Evolutionary conservation across 2,797 vertebrate species (phyloP).

Genomic region (Emys orbicularis): DNA sequence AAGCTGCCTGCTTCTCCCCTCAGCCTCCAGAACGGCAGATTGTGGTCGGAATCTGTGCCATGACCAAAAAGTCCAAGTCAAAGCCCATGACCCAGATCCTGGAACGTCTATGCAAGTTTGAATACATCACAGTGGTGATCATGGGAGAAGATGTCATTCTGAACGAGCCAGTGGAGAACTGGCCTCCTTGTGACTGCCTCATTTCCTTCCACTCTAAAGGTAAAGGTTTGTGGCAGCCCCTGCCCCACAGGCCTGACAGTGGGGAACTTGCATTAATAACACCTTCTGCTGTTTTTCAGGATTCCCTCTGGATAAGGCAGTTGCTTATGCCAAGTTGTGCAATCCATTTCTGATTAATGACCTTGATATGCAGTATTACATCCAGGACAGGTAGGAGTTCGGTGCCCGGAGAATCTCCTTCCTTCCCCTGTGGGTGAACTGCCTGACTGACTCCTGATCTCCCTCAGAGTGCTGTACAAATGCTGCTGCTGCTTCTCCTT

Average conservation of each 20-base stretch:
- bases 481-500: neutral
- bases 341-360: conserved; percentile 97
- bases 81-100: conserved; percentile 99
- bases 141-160: conserved; percentile 98
- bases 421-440: neutral
- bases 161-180: conserved; percentile 95
- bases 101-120: conserved; percentile 97
- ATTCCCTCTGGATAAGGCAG: conserved; percentile 97
- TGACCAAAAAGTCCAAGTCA: conserved; percentile 99
- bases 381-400: conserved; percentile 94
- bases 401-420: neutral
- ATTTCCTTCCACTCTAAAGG: conserved; percentile 99
- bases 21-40: conserved; percentile 96
- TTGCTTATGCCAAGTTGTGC: conserved; percentile 95
- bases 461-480: neutral
- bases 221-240: conserved; percentile 57
- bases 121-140: conserved; percentile 97
- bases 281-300: conserved; percentile 80
- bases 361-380: conserved; percentile 98
- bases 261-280: neutral
- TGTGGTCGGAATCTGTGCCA: conserved; percentile 97
- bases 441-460: neutral
- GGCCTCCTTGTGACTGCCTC: conserved; percentile 97
- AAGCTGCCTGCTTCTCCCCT: neutral
- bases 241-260: neutral